A percentile compares a stretch with the other conserved stretches of the same genome.
These are phyloP conservation scores for Julus scandinavius DNA, from an alignment of 2,888 invertebrate genomes.

Conservation along the genomic window DNA sequence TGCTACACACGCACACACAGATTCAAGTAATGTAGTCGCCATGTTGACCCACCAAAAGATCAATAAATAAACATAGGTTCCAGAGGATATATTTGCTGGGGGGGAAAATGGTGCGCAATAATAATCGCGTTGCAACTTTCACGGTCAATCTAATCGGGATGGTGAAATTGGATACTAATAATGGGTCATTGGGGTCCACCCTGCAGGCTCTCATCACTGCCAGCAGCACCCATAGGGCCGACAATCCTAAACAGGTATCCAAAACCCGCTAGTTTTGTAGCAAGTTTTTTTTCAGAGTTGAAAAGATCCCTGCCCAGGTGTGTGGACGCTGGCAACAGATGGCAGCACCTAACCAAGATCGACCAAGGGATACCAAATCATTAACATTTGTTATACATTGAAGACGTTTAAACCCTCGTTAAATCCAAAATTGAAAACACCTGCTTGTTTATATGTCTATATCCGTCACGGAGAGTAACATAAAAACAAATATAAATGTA, in stretches of 20 bases:
- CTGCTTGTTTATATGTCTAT: not conserved
- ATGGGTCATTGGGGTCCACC: not conserved
- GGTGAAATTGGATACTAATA: constrained; percentile 1
- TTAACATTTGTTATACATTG: too few relatives aligned
- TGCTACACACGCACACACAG: not conserved
- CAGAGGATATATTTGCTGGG: not conserved
- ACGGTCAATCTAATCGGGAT: constrained; percentile 22
- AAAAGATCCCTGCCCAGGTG: too few relatives aligned
- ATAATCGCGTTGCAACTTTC: constrained; percentile 20
- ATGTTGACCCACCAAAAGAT: constrained; percentile 42
- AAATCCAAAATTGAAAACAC: too few relatives aligned
- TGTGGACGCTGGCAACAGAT: not conserved
- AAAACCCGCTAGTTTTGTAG: too few relatives aligned
- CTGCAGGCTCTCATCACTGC: not conserved
- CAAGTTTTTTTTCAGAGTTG: too few relatives aligned
- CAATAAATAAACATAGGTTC: constrained; percentile 42
- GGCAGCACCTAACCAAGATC: not conserved
- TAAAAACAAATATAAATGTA: constrained; percentile 1
- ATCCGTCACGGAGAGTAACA: not conserved
- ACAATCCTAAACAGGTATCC: too few relatives aligned
- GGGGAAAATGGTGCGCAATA: constrained; percentile 17
- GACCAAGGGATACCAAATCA: not conserved
- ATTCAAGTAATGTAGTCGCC: not conserved
- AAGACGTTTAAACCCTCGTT: too few relatives aligned
- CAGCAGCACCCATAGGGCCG: too few relatives aligned